phyloP scores from a whole-genome alignment of 2,797 vertebrate species.

The Myiothlypis chrysogaster region DNA sequence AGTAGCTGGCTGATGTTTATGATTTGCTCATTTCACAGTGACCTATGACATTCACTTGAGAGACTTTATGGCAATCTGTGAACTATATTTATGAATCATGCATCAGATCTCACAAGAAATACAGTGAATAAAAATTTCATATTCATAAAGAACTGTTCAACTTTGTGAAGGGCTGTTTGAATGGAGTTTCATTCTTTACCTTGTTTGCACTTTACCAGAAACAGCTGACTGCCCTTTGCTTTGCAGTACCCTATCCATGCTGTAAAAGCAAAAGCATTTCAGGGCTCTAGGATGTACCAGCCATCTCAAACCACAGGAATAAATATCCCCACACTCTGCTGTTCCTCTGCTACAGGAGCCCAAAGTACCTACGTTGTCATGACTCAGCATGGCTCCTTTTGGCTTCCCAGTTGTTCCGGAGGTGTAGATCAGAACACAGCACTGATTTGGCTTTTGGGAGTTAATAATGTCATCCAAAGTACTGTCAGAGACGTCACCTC shows the following conservation, averaged over 20 bases:
- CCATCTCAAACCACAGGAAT: not conserved
- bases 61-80: not conserved
- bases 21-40: not conserved
- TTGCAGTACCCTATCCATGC: not conserved
- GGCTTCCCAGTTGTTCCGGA: slow-evolving; percentile 87
- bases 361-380: slow-evolving; percentile 82
- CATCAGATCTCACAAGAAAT: not conserved
- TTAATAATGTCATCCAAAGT: slow-evolving; percentile 78
- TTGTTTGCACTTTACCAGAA: not conserved
- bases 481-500: slow-evolving; percentile 73
- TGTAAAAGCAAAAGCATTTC: not conserved
- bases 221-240: not conserved
- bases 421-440: slow-evolving; percentile 87
- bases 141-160: not conserved
- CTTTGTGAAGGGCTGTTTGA: not conserved
- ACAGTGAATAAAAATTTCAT: not conserved
- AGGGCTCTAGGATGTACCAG: not conserved
- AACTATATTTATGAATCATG: not conserved
- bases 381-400: slow-evolving; percentile 91
- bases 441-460: slow-evolving; percentile 84
- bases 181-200: not conserved
- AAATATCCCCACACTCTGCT: not conserved
- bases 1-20: not conserved
- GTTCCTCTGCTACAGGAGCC: not conserved
- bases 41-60: not conserved